Conservation (phyloP, 2,113 vertebrate genomes). For the Burhinus bistriatus region DNA sequence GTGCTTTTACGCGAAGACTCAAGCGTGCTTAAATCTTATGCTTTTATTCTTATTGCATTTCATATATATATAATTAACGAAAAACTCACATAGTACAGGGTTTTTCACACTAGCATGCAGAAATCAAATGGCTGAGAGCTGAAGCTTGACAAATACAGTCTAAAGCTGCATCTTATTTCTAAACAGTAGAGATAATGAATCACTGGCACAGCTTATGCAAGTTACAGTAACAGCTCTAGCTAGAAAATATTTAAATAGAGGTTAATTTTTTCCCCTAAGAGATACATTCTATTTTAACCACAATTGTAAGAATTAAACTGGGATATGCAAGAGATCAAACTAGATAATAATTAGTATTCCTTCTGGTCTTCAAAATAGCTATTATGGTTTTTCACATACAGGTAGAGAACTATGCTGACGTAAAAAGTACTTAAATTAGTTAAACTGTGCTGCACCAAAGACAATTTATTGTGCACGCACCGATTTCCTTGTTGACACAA, state of each 20-base stretch:
- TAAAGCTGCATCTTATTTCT: not conserved
- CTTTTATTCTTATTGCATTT: not conserved
- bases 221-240: not conserved
- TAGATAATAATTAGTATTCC: not conserved
- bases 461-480: not conserved
- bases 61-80: not conserved
- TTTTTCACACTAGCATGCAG: not conserved
- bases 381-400: not conserved
- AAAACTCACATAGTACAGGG: not conserved
- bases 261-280: not conserved
- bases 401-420: not conserved
- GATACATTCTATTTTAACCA: not conserved
- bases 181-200: not conserved
- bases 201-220: not conserved
- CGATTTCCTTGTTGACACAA: not conserved
- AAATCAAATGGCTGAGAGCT: not conserved
- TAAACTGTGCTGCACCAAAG: not conserved
- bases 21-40: not conserved
- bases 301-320: not conserved
- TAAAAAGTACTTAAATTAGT: not conserved
- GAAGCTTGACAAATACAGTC: not conserved
- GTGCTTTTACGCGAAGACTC: not conserved
- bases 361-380: not conserved
- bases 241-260: not conserved
- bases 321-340: not conserved